Conservation (phyloP, 2,113 vertebrate genomes). For the Dipodomys ordii region DNA sequence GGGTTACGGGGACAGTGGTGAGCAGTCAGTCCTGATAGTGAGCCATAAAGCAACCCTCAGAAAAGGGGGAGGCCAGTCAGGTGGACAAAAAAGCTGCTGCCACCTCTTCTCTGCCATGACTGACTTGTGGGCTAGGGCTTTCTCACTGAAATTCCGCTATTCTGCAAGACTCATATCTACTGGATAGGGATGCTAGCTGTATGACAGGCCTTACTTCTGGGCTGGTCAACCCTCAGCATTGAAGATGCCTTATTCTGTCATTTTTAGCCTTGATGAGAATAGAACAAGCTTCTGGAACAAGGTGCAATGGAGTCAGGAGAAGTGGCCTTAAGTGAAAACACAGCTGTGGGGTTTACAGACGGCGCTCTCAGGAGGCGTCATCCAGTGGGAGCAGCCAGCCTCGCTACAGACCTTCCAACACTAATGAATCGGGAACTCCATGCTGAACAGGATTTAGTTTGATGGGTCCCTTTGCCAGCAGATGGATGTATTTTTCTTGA, state of each 20-base stretch:
- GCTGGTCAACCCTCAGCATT: constrained; percentile 33
- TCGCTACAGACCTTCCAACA: constrained; percentile 82
- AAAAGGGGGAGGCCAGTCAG: not conserved
- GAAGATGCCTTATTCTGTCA: constrained; percentile 70
- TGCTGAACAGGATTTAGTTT: constrained; percentile 85
- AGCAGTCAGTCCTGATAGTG: not conserved
- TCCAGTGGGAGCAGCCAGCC: constrained; percentile 81
- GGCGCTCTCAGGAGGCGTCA: constrained; percentile 77
- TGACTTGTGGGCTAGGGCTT: not conserved
- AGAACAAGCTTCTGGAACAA: constrained; percentile 79
- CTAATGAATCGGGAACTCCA: constrained; percentile 86
- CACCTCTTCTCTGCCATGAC: not conserved
- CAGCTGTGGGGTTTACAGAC: constrained; percentile 85
- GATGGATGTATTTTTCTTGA: constrained; percentile 90
- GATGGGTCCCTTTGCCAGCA: constrained; percentile 81
- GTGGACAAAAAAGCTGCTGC: not conserved
- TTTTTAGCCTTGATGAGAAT: constrained; percentile 70
- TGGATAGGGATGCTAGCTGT: not conserved
- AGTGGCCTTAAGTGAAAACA: constrained; percentile 86
- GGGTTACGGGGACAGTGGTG: not conserved
- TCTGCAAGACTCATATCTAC: not conserved
- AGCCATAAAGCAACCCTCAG: not conserved
- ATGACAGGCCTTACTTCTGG: not conserved
- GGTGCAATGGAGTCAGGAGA: constrained; percentile 76
- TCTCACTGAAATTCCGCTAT: not conserved